Percentiles rank a stretch among this genome's conserved stretches.
Evolutionary conservation across 2,888 invertebrate genomes (phyloP).

Genomic region (Anorthoa munda): DNA sequence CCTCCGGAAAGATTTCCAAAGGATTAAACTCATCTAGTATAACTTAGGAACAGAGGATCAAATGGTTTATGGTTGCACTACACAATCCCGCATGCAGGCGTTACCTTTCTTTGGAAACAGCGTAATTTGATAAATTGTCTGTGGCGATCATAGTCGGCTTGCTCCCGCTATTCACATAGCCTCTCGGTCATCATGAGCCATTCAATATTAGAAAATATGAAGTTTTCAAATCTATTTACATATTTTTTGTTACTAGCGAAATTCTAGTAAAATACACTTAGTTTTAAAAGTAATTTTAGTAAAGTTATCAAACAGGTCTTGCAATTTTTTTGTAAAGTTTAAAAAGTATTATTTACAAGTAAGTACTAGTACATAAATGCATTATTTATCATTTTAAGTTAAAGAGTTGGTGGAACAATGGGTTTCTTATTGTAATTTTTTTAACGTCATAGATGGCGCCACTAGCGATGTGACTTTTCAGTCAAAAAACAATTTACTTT

Average conservation of each 20-base stretch:
- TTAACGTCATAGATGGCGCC: constrained; percentile 5
- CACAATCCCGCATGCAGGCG: too few relatives aligned
- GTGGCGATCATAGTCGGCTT: not conserved
- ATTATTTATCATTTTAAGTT: not conserved
- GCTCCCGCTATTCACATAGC: not conserved
- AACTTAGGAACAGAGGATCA: not conserved
- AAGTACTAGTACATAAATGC: constrained; percentile 25
- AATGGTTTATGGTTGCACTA: not conserved
- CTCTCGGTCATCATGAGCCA: not conserved
- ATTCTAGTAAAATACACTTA: constrained; percentile 28
- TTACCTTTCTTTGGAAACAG: not conserved
- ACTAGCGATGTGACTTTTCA: not conserved
- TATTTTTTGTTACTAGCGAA: constrained; percentile 24
- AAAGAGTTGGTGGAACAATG: not conserved
- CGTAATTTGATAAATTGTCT: not conserved
- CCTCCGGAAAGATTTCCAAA: not conserved
- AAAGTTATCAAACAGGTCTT: constrained; percentile 33
- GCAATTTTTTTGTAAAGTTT: constrained; percentile 5
- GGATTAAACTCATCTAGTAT: not conserved
- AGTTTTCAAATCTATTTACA: constrained; percentile 24
- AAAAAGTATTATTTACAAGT: constrained; percentile 21
- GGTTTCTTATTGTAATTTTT: not conserved
- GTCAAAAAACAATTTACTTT: not conserved
- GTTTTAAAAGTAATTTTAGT: constrained; percentile 8
- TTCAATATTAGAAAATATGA: constrained; percentile 12